phyloP scores from a whole-genome alignment of 2,797 vertebrate species.

The Bucorvus abyssinicus region DNA sequence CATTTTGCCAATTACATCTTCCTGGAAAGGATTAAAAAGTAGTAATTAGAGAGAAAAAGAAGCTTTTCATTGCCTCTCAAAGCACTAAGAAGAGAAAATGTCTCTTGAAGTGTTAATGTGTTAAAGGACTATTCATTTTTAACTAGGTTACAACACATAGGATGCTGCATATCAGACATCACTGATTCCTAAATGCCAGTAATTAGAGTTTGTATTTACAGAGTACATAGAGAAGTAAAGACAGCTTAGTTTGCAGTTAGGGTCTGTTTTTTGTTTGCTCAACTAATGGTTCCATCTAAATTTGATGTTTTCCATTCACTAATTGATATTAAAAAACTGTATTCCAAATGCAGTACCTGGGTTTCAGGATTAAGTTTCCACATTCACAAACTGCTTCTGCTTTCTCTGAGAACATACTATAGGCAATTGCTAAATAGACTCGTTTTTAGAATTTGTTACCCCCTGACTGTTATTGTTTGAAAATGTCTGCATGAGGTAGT shows the following conservation, averaged over 20 bases:
- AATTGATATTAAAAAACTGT: not conserved
- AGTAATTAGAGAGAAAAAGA: conserved; percentile 29
- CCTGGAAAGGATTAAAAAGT: conserved; percentile 14
- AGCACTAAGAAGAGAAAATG: not conserved
- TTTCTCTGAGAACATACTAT: not conserved
- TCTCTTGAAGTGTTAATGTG: not conserved
- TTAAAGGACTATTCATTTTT: conserved; percentile 3
- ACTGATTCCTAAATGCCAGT: not conserved
- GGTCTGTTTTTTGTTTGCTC: not conserved
- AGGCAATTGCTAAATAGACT: not conserved
- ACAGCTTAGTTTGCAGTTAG: not conserved
- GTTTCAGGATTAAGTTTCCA: not conserved
- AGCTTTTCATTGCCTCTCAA: conserved; percentile 10
- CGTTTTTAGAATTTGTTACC: not conserved
- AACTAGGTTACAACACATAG: not conserved
- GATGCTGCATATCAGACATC: not conserved
- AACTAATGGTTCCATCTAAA: not conserved
- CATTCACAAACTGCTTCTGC: not conserved
- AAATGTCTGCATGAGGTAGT: not conserved
- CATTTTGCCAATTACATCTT: not conserved
- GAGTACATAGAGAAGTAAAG: not conserved
- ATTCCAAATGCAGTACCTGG: not conserved
- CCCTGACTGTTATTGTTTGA: not conserved
- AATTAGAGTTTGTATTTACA: conserved; percentile 2
- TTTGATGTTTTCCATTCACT: not conserved